Evolutionary conservation across 2,113 vertebrate genomes (phyloP).

Genomic region (Aplodontia rufa): DNA sequence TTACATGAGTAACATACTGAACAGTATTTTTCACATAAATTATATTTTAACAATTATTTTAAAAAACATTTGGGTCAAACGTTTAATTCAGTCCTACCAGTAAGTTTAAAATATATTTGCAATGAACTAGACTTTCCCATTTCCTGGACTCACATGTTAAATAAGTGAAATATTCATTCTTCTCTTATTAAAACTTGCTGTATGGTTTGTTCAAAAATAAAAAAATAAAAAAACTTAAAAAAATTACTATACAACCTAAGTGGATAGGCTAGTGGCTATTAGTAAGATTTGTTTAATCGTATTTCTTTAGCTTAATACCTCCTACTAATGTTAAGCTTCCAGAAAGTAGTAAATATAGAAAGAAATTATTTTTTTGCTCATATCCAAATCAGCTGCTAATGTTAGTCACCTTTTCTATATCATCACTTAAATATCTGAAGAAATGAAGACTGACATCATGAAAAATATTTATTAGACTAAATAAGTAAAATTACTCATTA

Average conservation of each 20-base stretch:
- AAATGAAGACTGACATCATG: neutral
- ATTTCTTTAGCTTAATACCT: neutral
- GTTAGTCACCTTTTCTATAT: neutral
- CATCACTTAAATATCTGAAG: conserved; percentile 5
- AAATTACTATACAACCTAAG: neutral
- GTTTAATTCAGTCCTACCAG: neutral
- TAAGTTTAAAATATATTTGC: conserved; percentile 20
- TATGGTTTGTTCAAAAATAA: no score
- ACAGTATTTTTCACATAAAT: neutral
- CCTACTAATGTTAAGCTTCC: neutral
- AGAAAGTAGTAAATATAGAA: conserved; percentile 37
- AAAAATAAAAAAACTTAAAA: no score
- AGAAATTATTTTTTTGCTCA: conserved; percentile 5
- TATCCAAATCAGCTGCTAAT: neutral
- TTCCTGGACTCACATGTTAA: neutral
- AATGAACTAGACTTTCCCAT: neutral
- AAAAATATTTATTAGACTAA: conserved; percentile 12
- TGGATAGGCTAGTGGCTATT: neutral
- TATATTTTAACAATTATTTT: conserved; percentile 28
- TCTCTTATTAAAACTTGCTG: conserved; percentile 22
- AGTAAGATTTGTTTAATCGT: neutral
- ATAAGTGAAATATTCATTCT: neutral
- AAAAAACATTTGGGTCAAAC: neutral
- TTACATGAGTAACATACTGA: neutral
- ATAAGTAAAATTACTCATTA: neutral